Evolutionary conservation across 1,140 invertebrate genomes (phyloP).

Genomic region (Diplogasteroides magnus): DNA sequence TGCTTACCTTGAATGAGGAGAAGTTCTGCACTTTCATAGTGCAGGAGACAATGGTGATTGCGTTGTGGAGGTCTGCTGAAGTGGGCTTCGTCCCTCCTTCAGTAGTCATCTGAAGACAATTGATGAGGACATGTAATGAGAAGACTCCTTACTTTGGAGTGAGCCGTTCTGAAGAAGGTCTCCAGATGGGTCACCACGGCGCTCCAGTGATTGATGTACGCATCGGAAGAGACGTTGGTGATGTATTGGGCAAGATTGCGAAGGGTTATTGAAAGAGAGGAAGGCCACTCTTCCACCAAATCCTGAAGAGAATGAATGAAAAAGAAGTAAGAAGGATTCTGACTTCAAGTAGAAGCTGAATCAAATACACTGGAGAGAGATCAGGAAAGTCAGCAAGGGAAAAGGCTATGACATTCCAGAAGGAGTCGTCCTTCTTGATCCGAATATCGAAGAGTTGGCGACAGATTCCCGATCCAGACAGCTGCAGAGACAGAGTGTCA

Average conservation of each 20-base stretch:
- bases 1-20: conserved; percentile 47
- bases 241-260: conserved; percentile 86
- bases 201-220: conserved; percentile 65
- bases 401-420: conserved; percentile 86
- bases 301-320: conserved; percentile 19
- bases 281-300: conserved; percentile 42
- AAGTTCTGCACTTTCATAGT: conserved; percentile 75
- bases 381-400: conserved; percentile 94
- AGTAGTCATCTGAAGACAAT: conserved; percentile 62
- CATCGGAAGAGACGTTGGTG: conserved; percentile 70
- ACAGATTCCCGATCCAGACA: conserved; percentile 70
- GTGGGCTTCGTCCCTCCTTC: conserved; percentile 29
- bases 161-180: conserved; percentile 69
- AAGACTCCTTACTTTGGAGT: conserved; percentile 38
- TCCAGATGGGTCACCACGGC: conserved; percentile 77
- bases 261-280: conserved; percentile 62
- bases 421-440: conserved; percentile 57
- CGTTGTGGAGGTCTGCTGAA: conserved; percentile 60
- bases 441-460: conserved; percentile 85
- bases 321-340: conserved; percentile 23
- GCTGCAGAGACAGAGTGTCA: conserved; percentile 54
- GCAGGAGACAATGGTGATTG: conserved; percentile 77
- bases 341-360: conserved; percentile 83
- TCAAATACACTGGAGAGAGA: conserved; percentile 83
- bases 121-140: conserved; percentile 61